A percentile compares a stretch with the other conserved stretches of the same genome.
phyloP scores from a whole-genome alignment of 1,140 invertebrate genomes.

The Drosophila punjabiensis region DNA sequence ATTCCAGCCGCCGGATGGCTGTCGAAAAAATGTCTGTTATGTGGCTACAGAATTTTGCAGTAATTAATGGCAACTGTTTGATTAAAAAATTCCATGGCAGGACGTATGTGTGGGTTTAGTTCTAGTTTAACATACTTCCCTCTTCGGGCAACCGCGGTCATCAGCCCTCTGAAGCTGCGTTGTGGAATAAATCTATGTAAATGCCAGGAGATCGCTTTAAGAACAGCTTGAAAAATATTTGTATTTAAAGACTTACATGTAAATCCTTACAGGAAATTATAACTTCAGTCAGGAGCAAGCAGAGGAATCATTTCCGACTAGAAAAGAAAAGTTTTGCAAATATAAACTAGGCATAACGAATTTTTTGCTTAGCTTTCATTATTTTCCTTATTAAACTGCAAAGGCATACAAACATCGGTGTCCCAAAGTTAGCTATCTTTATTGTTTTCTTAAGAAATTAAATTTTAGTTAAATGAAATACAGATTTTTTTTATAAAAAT shows the following conservation, averaged over 20 bases:
- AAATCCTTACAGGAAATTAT: too few species aligned
- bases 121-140: constrained; percentile 21
- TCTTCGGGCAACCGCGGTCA: not conserved
- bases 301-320: too few species aligned
- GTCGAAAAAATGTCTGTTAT: constrained; percentile 82
- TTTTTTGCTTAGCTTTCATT: too few species aligned
- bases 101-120: constrained; percentile 30
- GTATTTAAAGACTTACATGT: not conserved
- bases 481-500: too few species aligned
- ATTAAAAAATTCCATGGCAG: constrained; percentile 79
- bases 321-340: too few species aligned
- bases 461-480: not conserved
- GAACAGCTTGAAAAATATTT: not conserved
- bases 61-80: constrained; percentile 84
- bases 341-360: too few species aligned
- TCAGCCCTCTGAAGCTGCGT: not conserved
- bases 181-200: constrained; percentile 65
- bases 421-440: too few species aligned
- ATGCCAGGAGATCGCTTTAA: constrained; percentile 46
- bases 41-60: constrained; percentile 82
- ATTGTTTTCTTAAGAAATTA: too few species aligned
- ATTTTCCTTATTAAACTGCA: too few species aligned
- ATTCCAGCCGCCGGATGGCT: constrained; percentile 55
- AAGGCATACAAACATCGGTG: too few species aligned
- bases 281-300: too few species aligned